Percentiles rank a stretch among this genome's conserved stretches.
These are phyloP conservation scores for Drosophila busckii DNA, from an alignment of 1,140 invertebrate genomes.

Conservation along the genomic window DNA sequence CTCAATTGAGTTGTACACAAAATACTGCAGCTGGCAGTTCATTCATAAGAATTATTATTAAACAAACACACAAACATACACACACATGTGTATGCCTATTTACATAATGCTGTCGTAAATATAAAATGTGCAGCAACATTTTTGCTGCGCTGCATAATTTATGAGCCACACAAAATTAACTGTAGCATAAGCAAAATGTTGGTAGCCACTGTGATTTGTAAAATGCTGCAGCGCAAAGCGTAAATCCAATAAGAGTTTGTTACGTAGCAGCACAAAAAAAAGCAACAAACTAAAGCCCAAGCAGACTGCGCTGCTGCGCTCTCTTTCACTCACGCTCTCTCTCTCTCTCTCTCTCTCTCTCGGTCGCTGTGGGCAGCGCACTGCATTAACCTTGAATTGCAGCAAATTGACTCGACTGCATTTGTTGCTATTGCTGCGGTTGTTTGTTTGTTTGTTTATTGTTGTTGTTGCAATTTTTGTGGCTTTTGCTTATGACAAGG, in stretches of 20 bases:
- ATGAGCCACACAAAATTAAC: conserved; percentile 42
- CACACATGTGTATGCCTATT: conserved; percentile 5
- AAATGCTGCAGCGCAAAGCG: too few relatives aligned
- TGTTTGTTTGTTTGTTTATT: conserved; percentile 26
- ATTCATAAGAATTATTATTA: too few relatives aligned
- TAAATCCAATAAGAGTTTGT: too few relatives aligned
- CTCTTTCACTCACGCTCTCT: background rate
- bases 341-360: background rate
- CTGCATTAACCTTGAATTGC: conserved; percentile 56
- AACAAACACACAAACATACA: too few relatives aligned
- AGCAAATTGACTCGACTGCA: conserved; percentile 61
- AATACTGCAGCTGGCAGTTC: too few relatives aligned
- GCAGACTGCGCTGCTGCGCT: too few relatives aligned
- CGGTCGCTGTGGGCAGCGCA: background rate
- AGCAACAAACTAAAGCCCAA: too few relatives aligned
- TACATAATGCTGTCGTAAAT: conserved; percentile 37
- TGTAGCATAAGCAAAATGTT: conserved; percentile 22
- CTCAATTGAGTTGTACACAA: too few relatives aligned
- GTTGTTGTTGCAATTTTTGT: conserved; percentile 23
- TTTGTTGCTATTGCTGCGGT: conserved; percentile 13
- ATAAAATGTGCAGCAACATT: conserved; percentile 48
- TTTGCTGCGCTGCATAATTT: conserved; percentile 34
- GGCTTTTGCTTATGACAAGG: conserved; percentile 43
- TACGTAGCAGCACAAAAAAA: too few relatives aligned
- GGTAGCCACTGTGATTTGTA: too few relatives aligned